Evolutionary conservation across 1,140 invertebrate species (phyloP), one percentile per base, ranked within the genome.

Genomic region (Zaprionus nigranus): DNA sequence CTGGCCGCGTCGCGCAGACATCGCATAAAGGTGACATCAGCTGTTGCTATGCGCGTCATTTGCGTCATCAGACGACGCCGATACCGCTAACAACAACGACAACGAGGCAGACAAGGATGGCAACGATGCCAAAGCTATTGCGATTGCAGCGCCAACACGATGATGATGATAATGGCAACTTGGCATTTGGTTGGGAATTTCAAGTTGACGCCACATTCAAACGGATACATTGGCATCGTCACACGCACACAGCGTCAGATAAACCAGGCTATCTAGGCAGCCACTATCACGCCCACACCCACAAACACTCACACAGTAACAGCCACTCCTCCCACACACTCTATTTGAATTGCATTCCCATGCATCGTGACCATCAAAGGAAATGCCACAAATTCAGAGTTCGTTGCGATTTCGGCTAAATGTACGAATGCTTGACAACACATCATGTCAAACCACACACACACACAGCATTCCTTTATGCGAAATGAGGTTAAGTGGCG

Each of bases 21-120:
- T 75, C 62, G 72, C 38, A 34, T 51, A 13, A 61, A 75, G 81
- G 88, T 87, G 84, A 81, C 84, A 87, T 88, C 85, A 87, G 84
- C 84, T 75, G 62, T 77, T 73, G 69, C 58, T 77, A 77, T 43
- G 54, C 69, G 63, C 57, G 17, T 43, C 59, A 78, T 80, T 74
- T 80, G 78, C 78, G 78, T 80, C 78, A 80, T 73, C 63, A 62
- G 62, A 60, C 73, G 60, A 24, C 4, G 54, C 15, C 12, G 17
- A 1, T 34, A 34, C 30, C 70, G 70, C 9, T 43, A 20, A 3
- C 34, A 53, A n/a, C 38, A 20, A 6, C 24, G 51, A n/a, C 38
- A 38, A 20, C 54, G 57, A 12, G 13, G 34, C 20, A 26, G 28
- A 1, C 59, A 9, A 34, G 30, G 68, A 4, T n/a, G n/a, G 15